Conservation (phyloP, 1,140 invertebrate species). For the Hypothenemus hampei region DNA sequence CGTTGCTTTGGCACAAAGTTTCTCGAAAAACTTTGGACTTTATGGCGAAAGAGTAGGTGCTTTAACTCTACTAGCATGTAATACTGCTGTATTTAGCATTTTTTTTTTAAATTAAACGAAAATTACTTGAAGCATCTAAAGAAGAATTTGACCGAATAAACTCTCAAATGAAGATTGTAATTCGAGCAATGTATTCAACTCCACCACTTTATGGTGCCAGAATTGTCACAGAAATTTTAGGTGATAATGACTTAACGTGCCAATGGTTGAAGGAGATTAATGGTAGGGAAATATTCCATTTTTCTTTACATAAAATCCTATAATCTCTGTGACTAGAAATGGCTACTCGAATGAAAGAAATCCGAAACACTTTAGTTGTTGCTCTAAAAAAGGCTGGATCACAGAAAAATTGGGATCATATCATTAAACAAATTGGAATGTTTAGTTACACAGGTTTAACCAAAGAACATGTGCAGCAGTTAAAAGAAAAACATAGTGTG, state of each 20-base stretch:
- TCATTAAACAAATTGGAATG: conserved; percentile 99
- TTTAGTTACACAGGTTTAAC: conserved; percentile 81
- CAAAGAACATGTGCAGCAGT: conserved; percentile 68
- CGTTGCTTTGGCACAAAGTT: conserved; percentile 89
- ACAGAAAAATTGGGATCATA: conserved; percentile 97
- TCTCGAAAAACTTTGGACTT: conserved; percentile 96
- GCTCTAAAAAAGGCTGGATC: conserved; percentile 86
- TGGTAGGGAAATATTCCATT: not conserved
- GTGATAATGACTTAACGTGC: conserved; percentile 58
- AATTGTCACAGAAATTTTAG: conserved; percentile 80
- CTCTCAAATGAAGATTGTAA: conserved; percentile 94
- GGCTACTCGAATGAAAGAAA: conserved; percentile 93
- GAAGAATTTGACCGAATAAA: conserved; percentile 80
- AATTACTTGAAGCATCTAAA: conserved; percentile 47
- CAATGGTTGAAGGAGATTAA: conserved; percentile 20
- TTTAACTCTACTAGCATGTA: conserved; percentile 47
- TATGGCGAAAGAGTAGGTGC: conserved; percentile 90
- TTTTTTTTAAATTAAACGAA: not conserved
- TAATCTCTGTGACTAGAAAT: conserved; percentile 59
- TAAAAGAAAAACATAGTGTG: conserved; percentile 89
- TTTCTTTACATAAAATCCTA: not conserved
- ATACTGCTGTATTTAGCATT: not conserved
- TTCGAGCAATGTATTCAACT: conserved; percentile 96
- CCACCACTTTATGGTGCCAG: conserved; percentile 92
- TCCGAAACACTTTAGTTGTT: conserved; percentile 69